Evolutionary conservation across 2,113 vertebrate genomes (phyloP), one percentile per base, ranked within the genome.

Genomic region (Albula glossodonta): DNA sequence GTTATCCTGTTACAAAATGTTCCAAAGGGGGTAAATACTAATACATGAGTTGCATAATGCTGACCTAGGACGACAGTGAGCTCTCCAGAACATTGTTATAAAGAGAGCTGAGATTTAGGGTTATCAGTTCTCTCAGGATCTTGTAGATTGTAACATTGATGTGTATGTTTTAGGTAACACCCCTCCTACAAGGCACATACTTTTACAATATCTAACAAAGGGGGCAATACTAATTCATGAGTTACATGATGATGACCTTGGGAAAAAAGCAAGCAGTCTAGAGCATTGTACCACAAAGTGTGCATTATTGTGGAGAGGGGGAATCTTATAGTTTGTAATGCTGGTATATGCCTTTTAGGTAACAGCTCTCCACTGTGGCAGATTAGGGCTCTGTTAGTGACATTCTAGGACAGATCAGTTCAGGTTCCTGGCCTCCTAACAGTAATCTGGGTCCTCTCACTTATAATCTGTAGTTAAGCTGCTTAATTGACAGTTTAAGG

Each of bases 401-500:
- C 12, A 53, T 31, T 63, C 31, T 22, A 41, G 10, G 31, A 52
- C 17, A 48, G 81, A 48, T 83, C 80, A 81, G 51, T 56, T 56
- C 52, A 48, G 52, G 53, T 19, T 57, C 53, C 41, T 51, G 5
- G 31, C 41, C 48, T 7, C 31, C 78, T 13, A n/a, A 41, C 66
- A 63, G 88, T 90, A 91, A 90, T 94, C 91, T 92, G 89, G 84
- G 86, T 84, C 83, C 87, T 87, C 87, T 56, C 88, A 84, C 86
- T 91, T 90, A 89, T 90, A 93, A 92, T 92, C 88, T 90, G 88
- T 86, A 88, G 86, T 85, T 91, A 93, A 93, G 90, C 89, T 90
- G 56, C 86, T 86, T 91, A 91, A 93, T 93, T 92, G 90, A 90
- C 90, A 90, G 83, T 83, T 85, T 85, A 90, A 89, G 88, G 89